Conservation (phyloP, 2,113 vertebrate species). For the Pseudorasbora parva region DNA sequence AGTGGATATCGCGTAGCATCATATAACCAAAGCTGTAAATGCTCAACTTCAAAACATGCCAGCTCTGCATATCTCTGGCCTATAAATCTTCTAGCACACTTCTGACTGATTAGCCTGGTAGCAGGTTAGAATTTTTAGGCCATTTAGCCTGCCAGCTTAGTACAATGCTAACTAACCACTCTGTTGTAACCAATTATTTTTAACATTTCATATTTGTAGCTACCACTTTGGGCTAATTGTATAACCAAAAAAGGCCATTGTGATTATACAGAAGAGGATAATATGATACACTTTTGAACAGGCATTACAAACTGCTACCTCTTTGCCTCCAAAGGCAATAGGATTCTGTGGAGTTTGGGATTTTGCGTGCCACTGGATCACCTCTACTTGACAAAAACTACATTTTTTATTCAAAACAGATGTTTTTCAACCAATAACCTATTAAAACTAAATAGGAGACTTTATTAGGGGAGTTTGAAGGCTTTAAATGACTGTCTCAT, state of each 20-base stretch:
- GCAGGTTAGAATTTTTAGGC: neutral
- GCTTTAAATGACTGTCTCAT: neutral
- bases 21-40: neutral
- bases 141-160: neutral
- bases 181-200: neutral
- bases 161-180: neutral
- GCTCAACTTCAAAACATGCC: neutral
- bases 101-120: neutral
- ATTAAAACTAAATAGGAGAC: neutral
- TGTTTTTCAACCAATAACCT: conserved; percentile 29
- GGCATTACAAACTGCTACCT: neutral
- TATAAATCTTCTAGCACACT: too few relatives aligned
- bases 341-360: conserved; percentile 28
- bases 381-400: conserved; percentile 43
- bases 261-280: neutral
- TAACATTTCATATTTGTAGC: neutral
- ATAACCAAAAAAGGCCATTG: neutral
- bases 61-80: too few relatives aligned
- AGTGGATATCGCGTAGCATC: neutral
- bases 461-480: neutral
- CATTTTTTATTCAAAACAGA: conserved; percentile 17
- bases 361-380: neutral
- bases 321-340: conserved; percentile 41
- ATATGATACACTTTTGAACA: neutral
- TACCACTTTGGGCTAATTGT: neutral